A percentile compares a stretch with the other conserved stretches of the same genome.
Evolutionary conservation across 2,113 vertebrate genomes (phyloP).

Genomic region (Calyptommatus sinebrachiatus): DNA sequence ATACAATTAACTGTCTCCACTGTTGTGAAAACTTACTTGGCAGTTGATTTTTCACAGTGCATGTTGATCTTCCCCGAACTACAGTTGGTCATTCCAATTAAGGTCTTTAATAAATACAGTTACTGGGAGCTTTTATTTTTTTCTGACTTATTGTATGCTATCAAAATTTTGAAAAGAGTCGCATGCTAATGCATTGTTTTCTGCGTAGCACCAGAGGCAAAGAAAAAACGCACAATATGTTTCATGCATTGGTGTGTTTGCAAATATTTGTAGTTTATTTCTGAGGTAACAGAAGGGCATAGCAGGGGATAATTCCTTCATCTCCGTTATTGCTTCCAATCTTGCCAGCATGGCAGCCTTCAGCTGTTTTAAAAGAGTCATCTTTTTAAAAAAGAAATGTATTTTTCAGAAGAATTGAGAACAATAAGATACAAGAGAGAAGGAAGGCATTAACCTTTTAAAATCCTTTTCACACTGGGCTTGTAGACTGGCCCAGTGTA

Average conservation of each 20-base stretch:
- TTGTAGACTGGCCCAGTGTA: no score
- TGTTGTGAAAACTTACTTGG: slow-evolving; percentile 10
- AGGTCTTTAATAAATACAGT: slow-evolving; percentile 10
- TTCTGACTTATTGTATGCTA: background rate
- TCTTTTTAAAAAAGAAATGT: slow-evolving; percentile 4
- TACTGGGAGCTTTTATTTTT: slow-evolving; percentile 20
- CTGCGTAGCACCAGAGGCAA: slow-evolving; percentile 1
- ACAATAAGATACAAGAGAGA: no score
- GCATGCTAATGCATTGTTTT: slow-evolving; percentile 5
- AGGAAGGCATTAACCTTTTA: no score
- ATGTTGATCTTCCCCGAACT: background rate
- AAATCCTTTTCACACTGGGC: no score
- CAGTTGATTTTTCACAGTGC: slow-evolving; percentile 36
- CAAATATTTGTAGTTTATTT: slow-evolving; percentile 23
- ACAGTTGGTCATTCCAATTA: slow-evolving; percentile 3
- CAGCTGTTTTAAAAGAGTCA: slow-evolving; percentile 16
- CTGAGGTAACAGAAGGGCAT: background rate
- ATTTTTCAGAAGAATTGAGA: slow-evolving; percentile 18
- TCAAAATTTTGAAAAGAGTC: slow-evolving; percentile 16
- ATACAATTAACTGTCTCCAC: background rate
- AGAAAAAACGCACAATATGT: background rate
- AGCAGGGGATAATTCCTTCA: slow-evolving; percentile 10
- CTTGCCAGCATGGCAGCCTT: slow-evolving; percentile 39
- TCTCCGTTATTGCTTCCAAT: slow-evolving; percentile 4
- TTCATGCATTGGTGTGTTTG: slow-evolving; percentile 11